phyloP scores from a whole-genome alignment of 2,888 invertebrate genomes.

The Cenopis cana region DNA sequence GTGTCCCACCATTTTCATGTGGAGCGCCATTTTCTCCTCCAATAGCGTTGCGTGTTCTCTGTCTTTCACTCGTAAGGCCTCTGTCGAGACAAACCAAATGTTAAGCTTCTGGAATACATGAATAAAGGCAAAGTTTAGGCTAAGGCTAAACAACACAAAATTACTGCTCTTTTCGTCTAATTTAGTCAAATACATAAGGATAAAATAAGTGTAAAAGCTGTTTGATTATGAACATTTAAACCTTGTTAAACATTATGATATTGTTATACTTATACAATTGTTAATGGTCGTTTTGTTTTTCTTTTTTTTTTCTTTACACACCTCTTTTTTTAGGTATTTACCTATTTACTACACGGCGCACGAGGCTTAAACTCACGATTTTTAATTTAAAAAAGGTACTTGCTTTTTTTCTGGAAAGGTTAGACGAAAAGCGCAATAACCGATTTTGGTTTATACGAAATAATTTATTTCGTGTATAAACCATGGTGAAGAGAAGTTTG shows the following conservation, averaged over 20 bases:
- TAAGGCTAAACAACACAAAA: no score
- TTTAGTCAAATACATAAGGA: neutral
- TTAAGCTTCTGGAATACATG: neutral
- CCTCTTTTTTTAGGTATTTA: no score
- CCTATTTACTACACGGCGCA: no score
- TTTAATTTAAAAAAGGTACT: no score
- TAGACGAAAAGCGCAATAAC: neutral
- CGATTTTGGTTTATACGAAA: neutral
- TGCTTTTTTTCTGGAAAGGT: neutral
- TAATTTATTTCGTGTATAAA: no score
- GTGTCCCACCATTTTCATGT: constrained; percentile 91
- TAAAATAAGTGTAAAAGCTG: neutral
- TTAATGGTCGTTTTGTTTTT: no score
- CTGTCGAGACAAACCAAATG: constrained; percentile 71
- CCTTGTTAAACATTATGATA: no score
- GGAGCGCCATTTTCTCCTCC: constrained; percentile 95
- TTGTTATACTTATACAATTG: no score
- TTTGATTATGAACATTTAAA: neutral
- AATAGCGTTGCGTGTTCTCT: constrained; percentile 93
- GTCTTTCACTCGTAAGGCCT: constrained; percentile 94
- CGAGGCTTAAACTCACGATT: no score
- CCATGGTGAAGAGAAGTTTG: neutral
- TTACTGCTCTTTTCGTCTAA: neutral
- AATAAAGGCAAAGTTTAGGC: no score
- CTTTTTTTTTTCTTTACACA: no score